Evolutionary conservation across 2,888 invertebrate species (phyloP), one percentile per base, ranked within the genome.

Genomic region (Toxonevra muliebris): DNA sequence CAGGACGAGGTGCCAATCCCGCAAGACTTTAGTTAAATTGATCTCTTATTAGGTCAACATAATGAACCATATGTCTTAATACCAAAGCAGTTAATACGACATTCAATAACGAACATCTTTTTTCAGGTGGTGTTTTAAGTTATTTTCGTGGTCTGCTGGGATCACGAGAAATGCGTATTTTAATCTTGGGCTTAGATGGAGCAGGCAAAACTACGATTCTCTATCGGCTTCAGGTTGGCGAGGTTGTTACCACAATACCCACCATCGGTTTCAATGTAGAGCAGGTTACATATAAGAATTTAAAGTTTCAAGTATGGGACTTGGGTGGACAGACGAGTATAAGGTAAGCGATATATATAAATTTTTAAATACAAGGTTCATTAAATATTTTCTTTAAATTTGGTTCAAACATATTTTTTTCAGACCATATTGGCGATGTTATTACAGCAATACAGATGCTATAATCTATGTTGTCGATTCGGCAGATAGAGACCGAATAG

Each of bases 381-480:
- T 48, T 48, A 1, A 3, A 5, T 3, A 17, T 17, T 30, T 58
- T n/a, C 13, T 17, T 41, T 17, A 52, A 17, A 8, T 2, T n/a
- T 17, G n/a, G 40, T 30, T 13, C n/a, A 53, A 65, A 2, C 41
- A 13, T 12, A 50, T 40, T 63, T 5, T 20, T 61, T 58, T 15
- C 86, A 96, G 98, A 87, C 98, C 98, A 0, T 99, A 99, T 85
- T 99, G 99, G 99, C 90, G 99, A 86, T 99, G 98, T 89, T 99
- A 99, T 86, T 99, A 97, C 86, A 97, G 98, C 76, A 99, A 99
- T 87, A 99, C 99, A 83, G 99, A 99, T 88, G 99, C 99, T 82
- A 98, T 99, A 79, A 98, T 99, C 80, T 99, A 99, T 87, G 99
- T 99, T 65, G 98, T 98, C 61, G 99, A 99, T 87, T 98, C 98